Percentiles rank a stretch among this genome's conserved stretches.
These are phyloP conservation scores for Drosophila mayaguana DNA, from an alignment of 2,888 invertebrate genomes.

Conservation along the genomic window DNA sequence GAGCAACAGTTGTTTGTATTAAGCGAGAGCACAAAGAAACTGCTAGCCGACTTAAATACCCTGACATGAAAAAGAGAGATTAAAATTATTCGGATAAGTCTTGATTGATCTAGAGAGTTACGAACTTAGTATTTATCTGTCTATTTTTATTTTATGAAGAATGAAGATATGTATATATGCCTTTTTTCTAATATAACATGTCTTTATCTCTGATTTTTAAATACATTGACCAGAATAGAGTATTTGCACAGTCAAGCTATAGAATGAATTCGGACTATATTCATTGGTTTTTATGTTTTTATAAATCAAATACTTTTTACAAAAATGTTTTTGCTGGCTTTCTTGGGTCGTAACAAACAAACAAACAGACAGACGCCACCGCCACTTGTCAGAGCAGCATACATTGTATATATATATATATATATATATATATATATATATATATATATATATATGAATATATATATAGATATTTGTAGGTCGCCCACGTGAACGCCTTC, in stretches of 20 bases:
- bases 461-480: conserved; percentile 26
- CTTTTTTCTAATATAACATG: neutral
- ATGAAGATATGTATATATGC: too few relatives aligned
- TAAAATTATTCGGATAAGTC: too few relatives aligned
- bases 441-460: neutral
- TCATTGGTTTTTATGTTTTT: conserved; percentile 13
- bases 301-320: conserved; percentile 64
- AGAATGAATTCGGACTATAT: neutral
- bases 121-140: too few relatives aligned
- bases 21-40: conserved; percentile 19
- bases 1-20: conserved; percentile 70
- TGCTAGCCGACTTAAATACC: conserved; percentile 37
- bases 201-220: neutral
- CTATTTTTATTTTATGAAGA: too few relatives aligned
- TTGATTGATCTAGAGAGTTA: too few relatives aligned
- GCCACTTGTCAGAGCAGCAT: conserved; percentile 41
- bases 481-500: conserved; percentile 75
- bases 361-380: conserved; percentile 23
- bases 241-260: neutral
- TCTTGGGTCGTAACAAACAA: conserved; percentile 19
- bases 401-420: too few relatives aligned
- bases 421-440: too few relatives aligned
- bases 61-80: neutral
- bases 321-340: conserved; percentile 31
- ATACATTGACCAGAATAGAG: neutral